Conservation (phyloP, 2,113 vertebrate species). For the Paedocypris sp. region DNA sequence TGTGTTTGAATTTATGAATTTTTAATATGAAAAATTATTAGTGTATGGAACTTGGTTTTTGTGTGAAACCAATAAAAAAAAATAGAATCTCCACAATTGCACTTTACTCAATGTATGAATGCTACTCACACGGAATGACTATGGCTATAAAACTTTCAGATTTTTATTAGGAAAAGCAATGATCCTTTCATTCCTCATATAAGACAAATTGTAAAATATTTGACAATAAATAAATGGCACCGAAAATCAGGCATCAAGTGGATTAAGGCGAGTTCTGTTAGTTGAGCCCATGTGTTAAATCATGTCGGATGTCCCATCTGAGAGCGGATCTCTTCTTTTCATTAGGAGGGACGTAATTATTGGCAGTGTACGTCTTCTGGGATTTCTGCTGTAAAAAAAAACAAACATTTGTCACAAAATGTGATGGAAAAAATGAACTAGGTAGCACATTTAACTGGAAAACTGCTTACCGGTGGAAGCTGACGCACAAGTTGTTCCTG, state of each 20-base stretch:
- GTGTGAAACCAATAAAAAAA: too few relatives aligned
- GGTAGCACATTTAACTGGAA: background rate
- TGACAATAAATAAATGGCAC: constrained; percentile 43
- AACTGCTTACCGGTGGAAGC: constrained; percentile 52
- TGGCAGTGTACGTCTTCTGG: constrained; percentile 55
- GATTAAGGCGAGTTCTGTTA: constrained; percentile 38
- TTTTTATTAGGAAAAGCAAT: too few relatives aligned
- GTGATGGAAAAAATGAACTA: background rate
- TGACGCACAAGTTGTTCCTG: constrained; percentile 60
- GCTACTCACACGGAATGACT: too few relatives aligned
- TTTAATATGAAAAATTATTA: too few relatives aligned
- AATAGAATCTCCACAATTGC: too few relatives aligned
- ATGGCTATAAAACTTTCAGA: too few relatives aligned
- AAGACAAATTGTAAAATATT: too few relatives aligned
- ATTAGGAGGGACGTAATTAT: constrained; percentile 73
- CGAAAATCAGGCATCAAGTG: background rate
- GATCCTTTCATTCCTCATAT: too few relatives aligned
- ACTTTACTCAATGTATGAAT: too few relatives aligned
- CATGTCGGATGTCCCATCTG: constrained; percentile 72
- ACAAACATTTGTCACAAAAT: background rate
- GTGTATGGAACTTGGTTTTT: too few relatives aligned
- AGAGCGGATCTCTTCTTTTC: constrained; percentile 75
- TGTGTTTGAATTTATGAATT: too few relatives aligned
- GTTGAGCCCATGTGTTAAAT: constrained; percentile 64
- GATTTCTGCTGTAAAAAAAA: constrained; percentile 48